Percentiles rank a stretch among this genome's conserved stretches.
These are phyloP conservation scores for Trissolcus japonicus DNA, from an alignment of 2,888 invertebrate genomes.

Conservation along the genomic window DNA sequence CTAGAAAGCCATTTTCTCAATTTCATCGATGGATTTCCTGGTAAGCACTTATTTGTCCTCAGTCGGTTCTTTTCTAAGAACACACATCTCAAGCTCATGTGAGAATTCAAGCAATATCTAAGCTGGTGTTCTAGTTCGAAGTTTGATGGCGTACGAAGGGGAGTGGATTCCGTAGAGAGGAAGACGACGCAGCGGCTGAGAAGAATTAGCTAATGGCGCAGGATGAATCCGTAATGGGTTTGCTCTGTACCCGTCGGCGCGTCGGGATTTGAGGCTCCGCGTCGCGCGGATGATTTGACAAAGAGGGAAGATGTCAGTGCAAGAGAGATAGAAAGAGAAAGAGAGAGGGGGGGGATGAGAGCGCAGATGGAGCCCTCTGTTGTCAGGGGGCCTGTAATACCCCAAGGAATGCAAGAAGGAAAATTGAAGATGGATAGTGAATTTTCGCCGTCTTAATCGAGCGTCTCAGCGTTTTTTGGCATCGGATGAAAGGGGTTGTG, in stretches of 20 bases:
- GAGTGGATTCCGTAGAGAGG: slow-evolving; percentile 64
- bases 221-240: slow-evolving; percentile 76
- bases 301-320: slow-evolving; percentile 24
- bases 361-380: slow-evolving; percentile 53
- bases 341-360: neutral
- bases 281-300: slow-evolving; percentile 48
- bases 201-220: slow-evolving; percentile 76
- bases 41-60: slow-evolving; percentile 19
- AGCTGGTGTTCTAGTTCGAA: slow-evolving; percentile 54
- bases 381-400: slow-evolving; percentile 72
- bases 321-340: slow-evolving; percentile 13
- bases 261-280: slow-evolving; percentile 63
- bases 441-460: slow-evolving; percentile 54
- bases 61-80: too few relatives aligned
- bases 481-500: slow-evolving; percentile 53
- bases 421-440: slow-evolving; percentile 74
- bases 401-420: slow-evolving; percentile 73
- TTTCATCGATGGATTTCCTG: neutral
- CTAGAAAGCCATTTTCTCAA: too few relatives aligned
- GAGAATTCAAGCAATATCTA: slow-evolving; percentile 41
- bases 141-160: slow-evolving; percentile 49
- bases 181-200: slow-evolving; percentile 67
- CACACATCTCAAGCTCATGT: neutral
- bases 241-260: slow-evolving; percentile 72
- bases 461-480: slow-evolving; percentile 46